Base-by-base conservation (phyloP, 1,140 invertebrate genomes). In the Sinonovacula constricta region DNA sequence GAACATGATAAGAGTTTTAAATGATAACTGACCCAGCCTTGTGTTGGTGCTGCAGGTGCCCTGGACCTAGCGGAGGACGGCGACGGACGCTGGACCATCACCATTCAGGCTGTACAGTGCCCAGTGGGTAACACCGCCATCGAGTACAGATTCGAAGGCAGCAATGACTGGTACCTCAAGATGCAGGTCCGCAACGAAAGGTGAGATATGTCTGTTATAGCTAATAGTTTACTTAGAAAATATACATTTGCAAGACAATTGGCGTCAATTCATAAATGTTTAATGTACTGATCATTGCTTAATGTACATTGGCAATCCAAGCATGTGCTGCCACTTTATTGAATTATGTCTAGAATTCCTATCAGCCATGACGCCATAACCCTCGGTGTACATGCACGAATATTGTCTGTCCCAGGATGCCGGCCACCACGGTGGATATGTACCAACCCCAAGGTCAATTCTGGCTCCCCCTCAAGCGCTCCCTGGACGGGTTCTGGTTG, bases 161-260 rank as follows among this genome's bases (percentile, higher is more conserved):
- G 82, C n/a, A 86, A 88, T 59, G 36, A 77, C 10, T 88, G 77
- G 56, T 88, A 88, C 68, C 36, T 88, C 0, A 88, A 88, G 80
- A 68, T 88, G 0, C 85, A 88, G 76, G 70, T 85, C 15, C 67
- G 83, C 69, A 88, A 88, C 69, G 77, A 80, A 65, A 83, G 84
- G 86, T 87, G 63, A 63, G 62, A 74, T 36, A 26, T 24, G 22
- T 57, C 15, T 63, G 26, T 54, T n/a, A 39, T 0, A 34, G 49
- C 12, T 54, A 18, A 24, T 2, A 49, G 53, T 36, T 45, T 24
- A n/a, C n/a, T n/a, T n/a, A n/a, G n/a, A n/a, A n/a, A n/a, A n/a
- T n/a, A n/a, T n/a, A n/a, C n/a, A n/a, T n/a, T n/a, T n/a, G n/a
- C n/a, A n/a, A n/a, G n/a, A n/a, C n/a, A n/a, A n/a, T n/a, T n/a